Evolutionary conservation across 2,888 invertebrate genomes (phyloP).

Genomic region (Mesorhabditis belari): DNA sequence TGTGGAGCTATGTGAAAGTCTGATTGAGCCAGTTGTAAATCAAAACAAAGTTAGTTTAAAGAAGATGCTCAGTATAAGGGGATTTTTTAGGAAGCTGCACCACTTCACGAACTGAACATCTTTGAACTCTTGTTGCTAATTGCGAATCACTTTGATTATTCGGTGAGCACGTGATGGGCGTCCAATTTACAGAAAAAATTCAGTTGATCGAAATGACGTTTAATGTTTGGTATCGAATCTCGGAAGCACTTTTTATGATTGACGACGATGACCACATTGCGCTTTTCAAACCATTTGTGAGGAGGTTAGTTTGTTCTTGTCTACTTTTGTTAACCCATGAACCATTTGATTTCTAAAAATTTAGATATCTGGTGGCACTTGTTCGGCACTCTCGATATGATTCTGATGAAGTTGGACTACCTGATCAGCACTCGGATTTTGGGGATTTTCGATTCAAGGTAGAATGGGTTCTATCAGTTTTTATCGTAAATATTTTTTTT

Average conservation of each 20-base stretch:
- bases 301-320: constrained; percentile 59
- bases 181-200: not conserved
- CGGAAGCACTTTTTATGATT: constrained; percentile 84
- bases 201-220: constrained; percentile 79
- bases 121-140: constrained; percentile 82
- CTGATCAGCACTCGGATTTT: constrained; percentile 75
- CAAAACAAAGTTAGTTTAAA: constrained; percentile 11
- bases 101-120: constrained; percentile 58
- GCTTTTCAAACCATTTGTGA: constrained; percentile 80
- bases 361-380: constrained; percentile 61
- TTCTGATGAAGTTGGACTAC: constrained; percentile 78
- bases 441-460: constrained; percentile 67
- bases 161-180: constrained; percentile 63
- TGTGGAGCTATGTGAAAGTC: constrained; percentile 84
- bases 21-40: constrained; percentile 73
- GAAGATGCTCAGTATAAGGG: too few relatives aligned
- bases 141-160: constrained; percentile 93
- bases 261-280: constrained; percentile 69
- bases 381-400: constrained; percentile 92
- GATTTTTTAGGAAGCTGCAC: constrained; percentile 7
- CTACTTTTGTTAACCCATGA: not conserved
- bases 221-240: constrained; percentile 89
- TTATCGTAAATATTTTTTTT: not conserved
- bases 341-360: not conserved
- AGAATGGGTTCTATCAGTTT: not conserved